phyloP scores from a whole-genome alignment of 2,888 invertebrate genomes.

The Biston stratarius region DNA sequence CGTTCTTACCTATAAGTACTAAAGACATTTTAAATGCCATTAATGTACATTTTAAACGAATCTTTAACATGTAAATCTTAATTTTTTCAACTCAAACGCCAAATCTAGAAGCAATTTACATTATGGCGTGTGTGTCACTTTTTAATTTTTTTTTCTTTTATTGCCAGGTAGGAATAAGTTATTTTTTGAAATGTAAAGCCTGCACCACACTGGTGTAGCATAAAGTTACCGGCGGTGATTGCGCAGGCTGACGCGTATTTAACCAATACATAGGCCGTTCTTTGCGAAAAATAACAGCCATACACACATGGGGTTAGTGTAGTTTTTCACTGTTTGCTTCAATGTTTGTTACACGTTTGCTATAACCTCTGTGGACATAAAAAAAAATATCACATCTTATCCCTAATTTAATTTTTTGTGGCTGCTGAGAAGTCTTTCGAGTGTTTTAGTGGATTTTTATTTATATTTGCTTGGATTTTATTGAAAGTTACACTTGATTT shows the following conservation, averaged over 20 bases:
- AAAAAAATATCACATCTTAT: not conserved
- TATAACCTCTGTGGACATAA: not conserved
- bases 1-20: constrained; percentile 79
- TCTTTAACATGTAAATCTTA: constrained; percentile 72
- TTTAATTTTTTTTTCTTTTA: constrained; percentile 70
- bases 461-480: constrained; percentile 11
- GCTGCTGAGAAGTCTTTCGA: constrained; percentile 29
- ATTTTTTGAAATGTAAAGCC: not conserved
- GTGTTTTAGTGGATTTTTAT: constrained; percentile 15
- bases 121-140: constrained; percentile 87
- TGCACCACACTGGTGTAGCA: too few relatives aligned
- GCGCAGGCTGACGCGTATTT: too few relatives aligned
- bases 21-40: constrained; percentile 80
- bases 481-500: constrained; percentile 13
- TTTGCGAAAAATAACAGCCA: too few relatives aligned
- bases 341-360: not conserved
- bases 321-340: not conserved
- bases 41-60: constrained; percentile 66
- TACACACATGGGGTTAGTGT: too few relatives aligned
- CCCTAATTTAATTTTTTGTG: constrained; percentile 29
- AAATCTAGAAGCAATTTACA: constrained; percentile 85
- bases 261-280: too few relatives aligned
- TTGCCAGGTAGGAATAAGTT: constrained; percentile 51
- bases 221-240: too few relatives aligned
- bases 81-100: constrained; percentile 81